phyloP scores from a whole-genome alignment of 2,888 invertebrate genomes.

The Hypomecis punctinalis region DNA sequence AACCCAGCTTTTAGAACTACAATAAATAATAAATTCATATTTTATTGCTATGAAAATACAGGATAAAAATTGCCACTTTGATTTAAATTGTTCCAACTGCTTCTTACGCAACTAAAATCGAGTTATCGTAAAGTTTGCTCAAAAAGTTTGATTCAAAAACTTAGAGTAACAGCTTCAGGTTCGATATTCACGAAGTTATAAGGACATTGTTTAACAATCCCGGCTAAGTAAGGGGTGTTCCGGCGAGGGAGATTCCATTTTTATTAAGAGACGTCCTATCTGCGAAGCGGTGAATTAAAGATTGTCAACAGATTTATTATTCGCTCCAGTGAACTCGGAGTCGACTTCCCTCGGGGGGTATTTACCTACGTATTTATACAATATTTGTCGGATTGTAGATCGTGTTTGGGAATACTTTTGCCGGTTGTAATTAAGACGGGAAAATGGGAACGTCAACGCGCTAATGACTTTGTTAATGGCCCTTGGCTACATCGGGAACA shows the following conservation, averaged over 20 bases:
- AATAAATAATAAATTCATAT: background rate
- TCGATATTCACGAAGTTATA: slow-evolving; percentile 44
- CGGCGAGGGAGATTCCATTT: slow-evolving; percentile 58
- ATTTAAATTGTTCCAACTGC: slow-evolving; percentile 6
- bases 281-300: slow-evolving; percentile 77
- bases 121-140: slow-evolving; percentile 27
- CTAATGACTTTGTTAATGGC: slow-evolving; percentile 36
- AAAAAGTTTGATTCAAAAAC: slow-evolving; percentile 45
- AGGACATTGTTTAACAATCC: slow-evolving; percentile 46
- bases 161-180: slow-evolving; percentile 37
- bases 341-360: slow-evolving; percentile 61
- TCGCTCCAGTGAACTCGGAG: slow-evolving; percentile 76
- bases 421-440: slow-evolving; percentile 45
- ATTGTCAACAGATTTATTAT: slow-evolving; percentile 84
- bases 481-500: slow-evolving; percentile 15
- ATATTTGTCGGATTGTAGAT: slow-evolving; percentile 45
- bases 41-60: background rate
- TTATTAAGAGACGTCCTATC: slow-evolving; percentile 59
- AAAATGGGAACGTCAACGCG: slow-evolving; percentile 36
- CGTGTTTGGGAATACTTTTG: slow-evolving; percentile 46
- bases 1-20: background rate
- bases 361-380: slow-evolving; percentile 60
- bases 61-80: slow-evolving; percentile 7
- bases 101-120: slow-evolving; percentile 22
- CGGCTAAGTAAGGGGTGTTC: slow-evolving; percentile 53